Evolutionary conservation across 2,888 invertebrate genomes (phyloP).

Genomic region (Erebia aethiops): DNA sequence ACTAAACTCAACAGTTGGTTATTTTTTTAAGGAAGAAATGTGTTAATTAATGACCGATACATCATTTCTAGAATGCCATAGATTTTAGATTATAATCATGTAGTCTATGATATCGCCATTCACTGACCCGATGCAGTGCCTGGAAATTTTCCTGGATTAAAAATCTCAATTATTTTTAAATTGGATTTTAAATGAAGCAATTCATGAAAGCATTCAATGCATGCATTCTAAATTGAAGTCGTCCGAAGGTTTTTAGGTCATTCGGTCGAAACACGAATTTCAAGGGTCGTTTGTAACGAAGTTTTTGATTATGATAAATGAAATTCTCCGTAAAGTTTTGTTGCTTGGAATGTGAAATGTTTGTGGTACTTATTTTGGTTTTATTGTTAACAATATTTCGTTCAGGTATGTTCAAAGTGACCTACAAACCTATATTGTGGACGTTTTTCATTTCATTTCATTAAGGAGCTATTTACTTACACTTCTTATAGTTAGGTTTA

Average conservation of each 20-base stretch:
- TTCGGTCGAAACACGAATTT: slow-evolving; percentile 32
- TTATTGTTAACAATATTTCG: slow-evolving; percentile 4
- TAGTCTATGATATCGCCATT: no score
- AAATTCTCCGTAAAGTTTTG: slow-evolving; percentile 31
- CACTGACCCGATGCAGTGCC: no score
- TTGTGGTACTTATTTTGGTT: slow-evolving; percentile 8
- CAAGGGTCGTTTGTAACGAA: slow-evolving; percentile 35
- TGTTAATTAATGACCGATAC: no score
- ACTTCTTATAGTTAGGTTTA: not conserved
- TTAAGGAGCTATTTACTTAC: not conserved
- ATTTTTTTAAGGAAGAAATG: no score
- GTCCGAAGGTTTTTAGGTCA: slow-evolving; percentile 37
- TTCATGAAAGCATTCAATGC: slow-evolving; percentile 27
- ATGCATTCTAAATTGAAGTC: slow-evolving; percentile 35
- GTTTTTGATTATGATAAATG: slow-evolving; percentile 39
- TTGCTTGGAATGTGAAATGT: slow-evolving; percentile 27
- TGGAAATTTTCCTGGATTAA: slow-evolving; percentile 22
- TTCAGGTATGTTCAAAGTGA: not conserved
- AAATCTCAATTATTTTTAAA: slow-evolving; percentile 29
- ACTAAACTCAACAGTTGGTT: no score
- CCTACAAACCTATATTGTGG: not conserved
- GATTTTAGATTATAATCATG: no score
- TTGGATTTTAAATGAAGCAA: slow-evolving; percentile 24
- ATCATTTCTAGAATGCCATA: no score
- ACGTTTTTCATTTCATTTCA: not conserved